A percentile compares a stretch with the other conserved stretches of the same genome.
phyloP scores from a whole-genome alignment of 2,888 invertebrate genomes.

The Lochmaea capreae region DNA sequence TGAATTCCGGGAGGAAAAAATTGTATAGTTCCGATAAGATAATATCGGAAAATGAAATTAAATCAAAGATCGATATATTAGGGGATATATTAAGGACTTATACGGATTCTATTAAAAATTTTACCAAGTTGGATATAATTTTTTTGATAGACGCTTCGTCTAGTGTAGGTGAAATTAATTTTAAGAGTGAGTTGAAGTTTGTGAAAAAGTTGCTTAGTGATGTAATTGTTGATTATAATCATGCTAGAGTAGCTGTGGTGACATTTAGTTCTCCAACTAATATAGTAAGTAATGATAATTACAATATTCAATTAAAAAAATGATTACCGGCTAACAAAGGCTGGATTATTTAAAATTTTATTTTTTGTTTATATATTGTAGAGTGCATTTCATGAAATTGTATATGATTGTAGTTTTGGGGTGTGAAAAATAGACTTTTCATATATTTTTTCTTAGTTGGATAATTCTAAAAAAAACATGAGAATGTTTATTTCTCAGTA shows the following conservation, averaged over 20 bases:
- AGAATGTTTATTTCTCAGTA: too few relatives aligned
- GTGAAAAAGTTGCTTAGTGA: constrained; percentile 75
- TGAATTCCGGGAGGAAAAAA: constrained; percentile 63
- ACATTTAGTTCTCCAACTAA: constrained; percentile 73
- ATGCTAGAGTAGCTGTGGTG: constrained; percentile 74
- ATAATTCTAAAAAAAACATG: too few relatives aligned
- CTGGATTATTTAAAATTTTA: too few relatives aligned
- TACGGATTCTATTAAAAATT: constrained; percentile 67
- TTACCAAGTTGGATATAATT: constrained; percentile 69
- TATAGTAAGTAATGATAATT: constrained; percentile 64
- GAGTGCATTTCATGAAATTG: too few relatives aligned
- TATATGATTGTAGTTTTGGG: too few relatives aligned
- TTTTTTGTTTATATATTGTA: too few relatives aligned
- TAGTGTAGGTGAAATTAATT: constrained; percentile 75
- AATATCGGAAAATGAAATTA: constrained; percentile 62
- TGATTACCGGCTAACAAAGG: neutral
- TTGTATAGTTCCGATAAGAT: constrained; percentile 52
- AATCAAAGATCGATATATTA: constrained; percentile 69
- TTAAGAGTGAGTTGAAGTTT: constrained; percentile 75
- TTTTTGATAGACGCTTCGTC: constrained; percentile 79
- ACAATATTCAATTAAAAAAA: neutral
- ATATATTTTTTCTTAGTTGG: too few relatives aligned
- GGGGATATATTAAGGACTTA: constrained; percentile 70
- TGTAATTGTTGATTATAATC: constrained; percentile 73
- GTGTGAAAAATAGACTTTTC: too few relatives aligned